Evolutionary conservation across 2,797 vertebrate species (phyloP).

Genomic region (Hoplostethus mediterraneus): DNA sequence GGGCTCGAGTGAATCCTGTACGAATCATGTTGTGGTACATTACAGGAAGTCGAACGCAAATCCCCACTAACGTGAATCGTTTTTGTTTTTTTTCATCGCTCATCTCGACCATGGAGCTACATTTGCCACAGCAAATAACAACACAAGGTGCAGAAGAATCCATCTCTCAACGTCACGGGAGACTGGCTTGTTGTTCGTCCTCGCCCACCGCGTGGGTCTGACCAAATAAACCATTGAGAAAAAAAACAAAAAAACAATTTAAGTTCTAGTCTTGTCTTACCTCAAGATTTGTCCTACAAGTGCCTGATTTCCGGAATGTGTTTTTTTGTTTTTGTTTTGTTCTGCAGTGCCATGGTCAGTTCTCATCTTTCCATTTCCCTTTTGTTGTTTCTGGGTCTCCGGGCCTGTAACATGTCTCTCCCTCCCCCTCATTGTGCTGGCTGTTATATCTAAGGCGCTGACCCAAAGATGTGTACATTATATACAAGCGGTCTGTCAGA

Average conservation of each 20-base stretch:
- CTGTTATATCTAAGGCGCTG: slow-evolving; percentile 54
- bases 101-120: slow-evolving; percentile 14
- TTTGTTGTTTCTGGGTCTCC: slow-evolving; percentile 50
- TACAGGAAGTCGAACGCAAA: slow-evolving; percentile 44
- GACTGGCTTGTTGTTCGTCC: slow-evolving; percentile 28
- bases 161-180: slow-evolving; percentile 27
- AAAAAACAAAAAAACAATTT: slow-evolving; percentile 32
- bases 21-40: slow-evolving; percentile 58
- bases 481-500: slow-evolving; percentile 37
- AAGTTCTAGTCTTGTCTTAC: slow-evolving; percentile 70
- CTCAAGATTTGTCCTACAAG: slow-evolving; percentile 80
- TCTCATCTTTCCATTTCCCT: slow-evolving; percentile 54
- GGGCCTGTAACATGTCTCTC: slow-evolving; percentile 13
- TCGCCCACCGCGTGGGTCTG: slow-evolving; percentile 3
- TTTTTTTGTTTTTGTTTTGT: slow-evolving; percentile 55
- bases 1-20: slow-evolving; percentile 53
- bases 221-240: slow-evolving; percentile 49
- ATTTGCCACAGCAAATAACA: neutral
- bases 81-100: slow-evolving; percentile 41
- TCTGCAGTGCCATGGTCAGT: slow-evolving; percentile 72
- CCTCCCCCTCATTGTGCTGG: slow-evolving; percentile 45
- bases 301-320: slow-evolving; percentile 82
- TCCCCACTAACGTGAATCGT: slow-evolving; percentile 9
- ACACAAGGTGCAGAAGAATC: slow-evolving; percentile 19
- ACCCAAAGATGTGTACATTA: slow-evolving; percentile 75